These are phyloP conservation scores for Belonocnema kinseyi DNA, from an alignment of 1,140 invertebrate genomes.

Conservation along the genomic window DNA sequence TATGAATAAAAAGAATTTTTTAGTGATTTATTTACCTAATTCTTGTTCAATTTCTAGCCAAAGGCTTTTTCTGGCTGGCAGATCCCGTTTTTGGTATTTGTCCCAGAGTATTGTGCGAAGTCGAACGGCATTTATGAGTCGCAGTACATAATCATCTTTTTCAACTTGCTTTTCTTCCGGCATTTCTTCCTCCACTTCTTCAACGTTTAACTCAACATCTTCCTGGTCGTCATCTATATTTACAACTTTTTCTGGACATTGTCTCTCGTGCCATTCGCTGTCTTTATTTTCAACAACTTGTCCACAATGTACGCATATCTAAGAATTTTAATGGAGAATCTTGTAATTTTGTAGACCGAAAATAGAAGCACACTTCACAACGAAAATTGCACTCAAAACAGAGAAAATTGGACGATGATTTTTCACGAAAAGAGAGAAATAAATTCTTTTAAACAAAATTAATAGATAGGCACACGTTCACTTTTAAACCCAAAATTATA, in stretches of 20 bases:
- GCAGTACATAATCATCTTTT: background rate
- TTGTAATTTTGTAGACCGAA: too few species aligned
- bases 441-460: too few species aligned
- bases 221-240: constrained; percentile 16
- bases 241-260: background rate
- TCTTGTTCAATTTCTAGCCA: constrained; percentile 1
- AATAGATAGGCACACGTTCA: too few species aligned
- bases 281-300: constrained; percentile 29
- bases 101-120: background rate
- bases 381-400: too few species aligned
- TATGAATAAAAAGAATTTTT: too few species aligned
- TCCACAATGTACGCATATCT: constrained; percentile 23
- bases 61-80: background rate
- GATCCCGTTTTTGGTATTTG: constrained; percentile 9
- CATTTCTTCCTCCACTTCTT: constrained; percentile 5
- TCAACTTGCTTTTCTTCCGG: constrained; percentile 19
- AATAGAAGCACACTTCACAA: too few species aligned
- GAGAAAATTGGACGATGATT: too few species aligned
- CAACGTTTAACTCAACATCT: constrained; percentile 15
- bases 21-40: background rate
- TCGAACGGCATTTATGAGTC: constrained; percentile 1
- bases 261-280: constrained; percentile 17
- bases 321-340: background rate
- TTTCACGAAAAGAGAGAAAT: too few species aligned
- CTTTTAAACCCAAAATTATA: too few species aligned